Base-by-base conservation (phyloP, 2,888 invertebrate genomes). In the Eudemis profundana region DNA sequence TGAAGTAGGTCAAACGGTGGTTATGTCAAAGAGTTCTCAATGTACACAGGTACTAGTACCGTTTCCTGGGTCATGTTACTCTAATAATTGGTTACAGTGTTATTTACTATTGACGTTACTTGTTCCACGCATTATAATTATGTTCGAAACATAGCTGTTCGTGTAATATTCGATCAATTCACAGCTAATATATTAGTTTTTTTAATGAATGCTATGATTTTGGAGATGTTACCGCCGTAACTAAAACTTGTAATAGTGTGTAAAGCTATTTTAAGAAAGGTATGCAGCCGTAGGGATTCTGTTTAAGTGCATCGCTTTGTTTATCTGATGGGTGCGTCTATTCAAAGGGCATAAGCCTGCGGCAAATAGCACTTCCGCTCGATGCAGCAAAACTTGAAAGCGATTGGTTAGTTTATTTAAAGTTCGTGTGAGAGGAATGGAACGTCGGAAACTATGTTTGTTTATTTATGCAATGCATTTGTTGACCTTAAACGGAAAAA, bases 291-390 rank as follows among this genome's bases (percentile, higher is more conserved):
- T 75, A 74, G 72, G 75, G 77, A 80, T 78, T 79, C 77, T 78
- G 74, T 83, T 77, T 83, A 84, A 87, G 86, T 87, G 84, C 84
- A 81, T 74, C 76, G 80, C 82, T 82, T 82, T 87, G 86, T 90
- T 87, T 87, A 90, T 86, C 77, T 76, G 78, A 82, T 82, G 85
- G 87, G 83, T 84, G 82, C 79, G 80, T 79, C 83, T 82, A 83
- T 85, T 84, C 83, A 80, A 71, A 77, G 75, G 80, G 67, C 77
- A 76, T 76, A 75, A 78, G 74, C 78, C 73, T 76, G 77, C 70
- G 72, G 79, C 78, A 78, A 59, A 76, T 77, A 64, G 74, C 71
- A 79, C 77, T 82, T 83, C 83, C 82, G 81, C 69, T 53, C 44
- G 36, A 49, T 42, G 44, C 49, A 40, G 36, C 47, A 59, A 19